Percentiles rank a stretch among this genome's conserved stretches.
Evolutionary conservation across 1,140 invertebrate genomes (phyloP).

Genomic region (Euura saliciscinereae): DNA sequence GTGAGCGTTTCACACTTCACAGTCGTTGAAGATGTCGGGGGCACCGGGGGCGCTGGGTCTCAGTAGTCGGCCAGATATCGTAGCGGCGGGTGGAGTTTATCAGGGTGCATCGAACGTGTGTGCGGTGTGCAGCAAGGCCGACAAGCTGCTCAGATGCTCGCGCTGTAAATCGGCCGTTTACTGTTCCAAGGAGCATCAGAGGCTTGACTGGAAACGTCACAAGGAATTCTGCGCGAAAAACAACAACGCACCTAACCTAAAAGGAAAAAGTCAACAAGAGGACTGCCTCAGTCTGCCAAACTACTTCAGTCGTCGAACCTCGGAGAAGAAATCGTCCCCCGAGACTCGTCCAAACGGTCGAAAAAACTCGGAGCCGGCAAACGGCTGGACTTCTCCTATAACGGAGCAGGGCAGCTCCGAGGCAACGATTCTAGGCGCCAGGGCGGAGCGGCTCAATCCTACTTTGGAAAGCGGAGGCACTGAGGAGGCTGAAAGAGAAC

Average conservation of each 20-base stretch:
- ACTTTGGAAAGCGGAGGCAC: constrained; percentile 41
- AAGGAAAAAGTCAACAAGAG: too few relatives aligned
- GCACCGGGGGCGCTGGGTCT: constrained; percentile 36
- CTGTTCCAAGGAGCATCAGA: constrained; percentile 81
- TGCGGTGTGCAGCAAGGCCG: constrained; percentile 69
- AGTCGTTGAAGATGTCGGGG: constrained; percentile 15
- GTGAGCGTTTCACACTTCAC: not conserved
- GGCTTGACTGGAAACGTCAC: constrained; percentile 76
- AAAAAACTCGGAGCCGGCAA: constrained; percentile 8
- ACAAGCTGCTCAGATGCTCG: constrained; percentile 74
- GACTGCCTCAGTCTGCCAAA: not conserved
- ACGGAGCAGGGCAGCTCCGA: constrained; percentile 72
- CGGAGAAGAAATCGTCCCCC: constrained; percentile 8
- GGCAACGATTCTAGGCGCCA: constrained; percentile 67
- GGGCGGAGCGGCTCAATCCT: constrained; percentile 63
- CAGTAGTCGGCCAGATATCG: constrained; percentile 14
- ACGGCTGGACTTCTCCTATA: constrained; percentile 58
- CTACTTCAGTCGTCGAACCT: constrained; percentile 7
- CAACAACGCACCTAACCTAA: too few relatives aligned
- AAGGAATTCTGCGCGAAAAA: constrained; percentile 51
- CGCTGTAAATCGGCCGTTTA: constrained; percentile 76
- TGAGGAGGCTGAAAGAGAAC: constrained; percentile 23
- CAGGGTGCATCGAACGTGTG: constrained; percentile 49
- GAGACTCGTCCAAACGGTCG: not conserved
- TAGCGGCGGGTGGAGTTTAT: constrained; percentile 19